Base-by-base conservation (phyloP, 2,888 invertebrate genomes). In the Napeogenes inachia region DNA sequence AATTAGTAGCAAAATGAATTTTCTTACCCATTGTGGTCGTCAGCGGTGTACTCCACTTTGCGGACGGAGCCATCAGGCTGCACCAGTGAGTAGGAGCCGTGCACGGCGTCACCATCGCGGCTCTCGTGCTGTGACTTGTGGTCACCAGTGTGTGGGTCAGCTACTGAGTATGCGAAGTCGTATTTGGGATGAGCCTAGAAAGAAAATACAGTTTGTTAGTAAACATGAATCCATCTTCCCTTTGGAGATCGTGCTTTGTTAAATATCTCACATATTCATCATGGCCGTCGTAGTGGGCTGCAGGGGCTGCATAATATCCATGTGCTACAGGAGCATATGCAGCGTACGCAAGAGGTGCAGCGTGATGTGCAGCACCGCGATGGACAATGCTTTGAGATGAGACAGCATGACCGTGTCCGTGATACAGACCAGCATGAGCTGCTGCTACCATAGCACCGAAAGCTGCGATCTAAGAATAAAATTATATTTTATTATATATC, bases 91-190 rank as follows among this genome's bases (percentile, higher is more conserved):
- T 93, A 93, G 74, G 91, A 91, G 60, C 93, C 93, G 75, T 92
- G 91, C 56, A 93, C 93, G 56, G 82, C 79, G 75, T 91, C 91
- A 32, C 91, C 91, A 69, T 91, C 91, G 73, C 88, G 84, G 74
- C 77, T 77, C 77, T 92, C 92, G 73, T 90, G 88, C 79, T 91
- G 91, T 56, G 83, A 81, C 79, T 92, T 92, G 79, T 91, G 89
- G 82, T 92, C 92, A 46, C 92, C 92, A 69, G 92, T 92, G 74
- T 92, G 92, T 21, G 87, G 87, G 80, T 92, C 92, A 35, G 88
- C 78, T 65, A 92, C 92, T 68, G 91, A 91, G 81, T 92, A 92
- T n/a, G 85, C 82, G 76, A 82, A 91, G 76, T 87, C 82, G 75
- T 86, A 86, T 77, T 82, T 84, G 61, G 87, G 85, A 71, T 85